These are phyloP conservation scores for Miltochrista miniata DNA, from an alignment of 2,888 invertebrate species.

Conservation along the genomic window DNA sequence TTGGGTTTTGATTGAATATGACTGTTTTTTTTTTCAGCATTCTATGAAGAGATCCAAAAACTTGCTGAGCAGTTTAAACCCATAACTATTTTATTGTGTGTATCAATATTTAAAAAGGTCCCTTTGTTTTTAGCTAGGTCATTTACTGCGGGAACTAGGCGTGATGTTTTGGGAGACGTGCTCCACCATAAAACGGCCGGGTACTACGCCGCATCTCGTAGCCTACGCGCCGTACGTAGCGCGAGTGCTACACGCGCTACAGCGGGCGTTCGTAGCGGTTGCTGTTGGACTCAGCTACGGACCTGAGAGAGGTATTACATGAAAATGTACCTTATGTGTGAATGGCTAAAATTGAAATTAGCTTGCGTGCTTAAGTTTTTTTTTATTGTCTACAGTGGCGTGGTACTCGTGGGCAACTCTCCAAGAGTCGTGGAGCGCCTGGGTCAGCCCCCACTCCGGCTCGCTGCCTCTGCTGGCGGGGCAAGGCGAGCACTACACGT, in stretches of 20 bases:
- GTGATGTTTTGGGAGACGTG: constrained; percentile 60
- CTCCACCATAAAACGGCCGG: constrained; percentile 7
- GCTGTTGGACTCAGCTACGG: constrained; percentile 50
- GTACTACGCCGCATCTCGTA: constrained; percentile 13
- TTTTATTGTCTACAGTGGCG: constrained; percentile 46
- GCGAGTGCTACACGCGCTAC: constrained; percentile 41
- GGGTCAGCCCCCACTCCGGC: constrained; percentile 50
- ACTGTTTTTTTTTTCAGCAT: too few relatives aligned
- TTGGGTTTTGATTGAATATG: too few relatives aligned
- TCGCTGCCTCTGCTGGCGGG: constrained; percentile 40
- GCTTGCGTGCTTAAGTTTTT: too few relatives aligned
- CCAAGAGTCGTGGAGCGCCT: constrained; percentile 60
- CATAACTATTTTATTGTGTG: too few relatives aligned
- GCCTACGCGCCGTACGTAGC: constrained; percentile 49
- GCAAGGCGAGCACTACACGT: constrained; percentile 33
- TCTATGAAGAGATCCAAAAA: too few relatives aligned
- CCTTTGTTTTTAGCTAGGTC: constrained; percentile 51
- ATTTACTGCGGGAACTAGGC: constrained; percentile 60
- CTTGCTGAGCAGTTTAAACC: too few relatives aligned
- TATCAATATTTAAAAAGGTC: too few relatives aligned
- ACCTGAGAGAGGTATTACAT: constrained; percentile 62
- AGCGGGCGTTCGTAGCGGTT: constrained; percentile 50
- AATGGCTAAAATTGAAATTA: too few relatives aligned
- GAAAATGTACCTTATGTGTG: too few relatives aligned
- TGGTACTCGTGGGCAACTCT: constrained; percentile 55